A percentile compares a stretch with the other conserved stretches of the same genome.
These are phyloP conservation scores for Probaryconus sp. DNA, from an alignment of 1,140 invertebrate species.

Conservation along the genomic window DNA sequence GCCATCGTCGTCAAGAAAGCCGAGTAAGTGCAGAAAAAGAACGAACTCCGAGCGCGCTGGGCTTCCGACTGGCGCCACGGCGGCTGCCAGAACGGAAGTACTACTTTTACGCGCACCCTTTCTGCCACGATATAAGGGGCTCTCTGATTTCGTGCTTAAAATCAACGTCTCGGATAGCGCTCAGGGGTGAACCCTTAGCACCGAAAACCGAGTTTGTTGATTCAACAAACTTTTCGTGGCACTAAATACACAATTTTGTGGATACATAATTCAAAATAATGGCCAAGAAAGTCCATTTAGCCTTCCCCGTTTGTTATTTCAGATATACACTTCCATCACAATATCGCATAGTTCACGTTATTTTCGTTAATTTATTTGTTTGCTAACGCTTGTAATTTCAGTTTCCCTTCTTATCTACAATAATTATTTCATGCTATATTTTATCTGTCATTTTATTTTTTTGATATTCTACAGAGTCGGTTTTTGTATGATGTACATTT, in stretches of 20 bases:
- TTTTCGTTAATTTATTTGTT: neutral
- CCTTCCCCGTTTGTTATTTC: constrained; percentile 22
- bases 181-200: constrained; percentile 32
- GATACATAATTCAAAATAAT: constrained; percentile 57
- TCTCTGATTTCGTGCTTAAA: constrained; percentile 60
- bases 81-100: constrained; percentile 59
- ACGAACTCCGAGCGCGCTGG: constrained; percentile 8
- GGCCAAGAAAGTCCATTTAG: constrained; percentile 9
- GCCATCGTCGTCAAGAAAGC: constrained; percentile 22
- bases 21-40: constrained; percentile 26
- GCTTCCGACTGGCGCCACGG: constrained; percentile 51
- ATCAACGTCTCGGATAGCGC: constrained; percentile 50
- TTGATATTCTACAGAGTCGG: too few relatives aligned
- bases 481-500: too few relatives aligned
- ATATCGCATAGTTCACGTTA: neutral
- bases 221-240: constrained; percentile 52
- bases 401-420: too few relatives aligned
- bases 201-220: constrained; percentile 48
- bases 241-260: constrained; percentile 58
- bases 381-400: too few relatives aligned
- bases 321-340: neutral
- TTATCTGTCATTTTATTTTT: too few relatives aligned
- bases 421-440: too few relatives aligned
- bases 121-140: constrained; percentile 31
- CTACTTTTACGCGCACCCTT: constrained; percentile 65